A percentile compares a stretch with the other conserved stretches of the same genome.
These are phyloP conservation scores for Acrobasis consociella DNA, from an alignment of 2,888 invertebrate species.

Conservation along the genomic window DNA sequence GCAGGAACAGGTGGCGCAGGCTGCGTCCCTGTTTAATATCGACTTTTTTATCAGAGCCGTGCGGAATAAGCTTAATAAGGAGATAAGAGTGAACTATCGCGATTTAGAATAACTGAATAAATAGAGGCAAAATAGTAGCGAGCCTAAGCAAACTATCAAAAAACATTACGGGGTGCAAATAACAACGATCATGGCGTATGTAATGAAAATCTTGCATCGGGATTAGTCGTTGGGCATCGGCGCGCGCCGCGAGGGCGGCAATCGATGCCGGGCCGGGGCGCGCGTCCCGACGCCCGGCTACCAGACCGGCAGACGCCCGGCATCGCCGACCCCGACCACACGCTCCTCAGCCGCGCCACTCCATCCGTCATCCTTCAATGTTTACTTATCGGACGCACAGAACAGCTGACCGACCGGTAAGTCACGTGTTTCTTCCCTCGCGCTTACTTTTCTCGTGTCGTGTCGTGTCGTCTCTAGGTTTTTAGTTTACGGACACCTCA, in stretches of 20 bases:
- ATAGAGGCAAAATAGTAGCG: slow-evolving; percentile 46
- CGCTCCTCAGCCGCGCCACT: slow-evolving; percentile 63
- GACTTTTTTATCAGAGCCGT: slow-evolving; percentile 56
- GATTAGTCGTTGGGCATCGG: slow-evolving; percentile 69
- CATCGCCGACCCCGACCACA: slow-evolving; percentile 74
- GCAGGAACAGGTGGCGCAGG: slow-evolving; percentile 61
- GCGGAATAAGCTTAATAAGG: slow-evolving; percentile 28
- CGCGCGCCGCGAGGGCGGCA: slow-evolving; percentile 74
- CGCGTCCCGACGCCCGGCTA: slow-evolving; percentile 78
- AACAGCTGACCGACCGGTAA: slow-evolving; percentile 82
- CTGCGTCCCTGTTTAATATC: slow-evolving; percentile 52
- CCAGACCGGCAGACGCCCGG: slow-evolving; percentile 84
- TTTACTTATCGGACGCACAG: slow-evolving; percentile 75
- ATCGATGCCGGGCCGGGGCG: slow-evolving; percentile 81
- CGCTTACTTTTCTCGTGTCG: slow-evolving; percentile 40
- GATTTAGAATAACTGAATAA: slow-evolving; percentile 26
- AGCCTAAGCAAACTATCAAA: slow-evolving; percentile 76
- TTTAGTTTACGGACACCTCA: slow-evolving; percentile 47
- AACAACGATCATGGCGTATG: slow-evolving; percentile 80
- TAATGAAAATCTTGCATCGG: slow-evolving; percentile 81
- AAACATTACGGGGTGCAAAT: slow-evolving; percentile 82
- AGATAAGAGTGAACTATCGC: slow-evolving; percentile 24
- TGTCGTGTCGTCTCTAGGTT: slow-evolving; percentile 36
- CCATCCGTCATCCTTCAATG: slow-evolving; percentile 73
- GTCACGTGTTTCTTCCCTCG: slow-evolving; percentile 69